Conservation (phyloP, 2,113 vertebrate species). For the Rhineura floridana region DNA sequence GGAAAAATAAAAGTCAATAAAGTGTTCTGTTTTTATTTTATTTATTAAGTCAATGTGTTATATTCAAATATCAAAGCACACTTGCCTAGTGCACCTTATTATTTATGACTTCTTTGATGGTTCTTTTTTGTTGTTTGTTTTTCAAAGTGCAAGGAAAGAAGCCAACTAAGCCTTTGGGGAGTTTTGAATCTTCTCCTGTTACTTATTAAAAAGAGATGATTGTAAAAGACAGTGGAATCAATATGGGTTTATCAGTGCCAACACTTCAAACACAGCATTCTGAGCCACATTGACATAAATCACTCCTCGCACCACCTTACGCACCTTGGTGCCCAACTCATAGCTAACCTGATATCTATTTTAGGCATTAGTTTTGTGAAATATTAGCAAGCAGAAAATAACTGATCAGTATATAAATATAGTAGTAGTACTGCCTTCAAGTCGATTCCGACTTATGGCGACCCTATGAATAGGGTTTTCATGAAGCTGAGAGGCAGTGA, state of each 20-base stretch:
- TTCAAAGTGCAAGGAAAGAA: slow-evolving; percentile 14
- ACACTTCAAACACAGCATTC: slow-evolving; percentile 25
- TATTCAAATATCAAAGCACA: slow-evolving; percentile 60
- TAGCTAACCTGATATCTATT: not conserved
- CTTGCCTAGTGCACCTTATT: slow-evolving; percentile 39
- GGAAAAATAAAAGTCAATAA: not conserved
- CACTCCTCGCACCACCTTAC: slow-evolving; percentile 3
- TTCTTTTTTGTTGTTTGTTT: slow-evolving; percentile 54
- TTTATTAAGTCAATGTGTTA: slow-evolving; percentile 7
- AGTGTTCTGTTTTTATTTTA: slow-evolving; percentile 13
- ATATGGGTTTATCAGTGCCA: slow-evolving; percentile 37
- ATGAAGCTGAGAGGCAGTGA: too few relatives aligned
- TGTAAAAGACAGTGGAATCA: slow-evolving; percentile 49
- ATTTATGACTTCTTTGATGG: slow-evolving; percentile 57
- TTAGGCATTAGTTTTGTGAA: not conserved
- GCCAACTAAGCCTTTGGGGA: slow-evolving; percentile 45
- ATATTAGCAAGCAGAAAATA: not conserved
- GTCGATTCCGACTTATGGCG: too few relatives aligned
- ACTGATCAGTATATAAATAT: not conserved
- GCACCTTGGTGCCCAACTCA: not conserved
- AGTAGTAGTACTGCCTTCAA: too few relatives aligned
- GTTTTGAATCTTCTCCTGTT: slow-evolving; percentile 47
- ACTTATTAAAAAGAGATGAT: slow-evolving; percentile 48
- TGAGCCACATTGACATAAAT: not conserved
- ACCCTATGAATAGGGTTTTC: too few relatives aligned